Evolutionary conservation across 2,797 vertebrate species (phyloP).

Genomic region (Columba guinea): DNA sequence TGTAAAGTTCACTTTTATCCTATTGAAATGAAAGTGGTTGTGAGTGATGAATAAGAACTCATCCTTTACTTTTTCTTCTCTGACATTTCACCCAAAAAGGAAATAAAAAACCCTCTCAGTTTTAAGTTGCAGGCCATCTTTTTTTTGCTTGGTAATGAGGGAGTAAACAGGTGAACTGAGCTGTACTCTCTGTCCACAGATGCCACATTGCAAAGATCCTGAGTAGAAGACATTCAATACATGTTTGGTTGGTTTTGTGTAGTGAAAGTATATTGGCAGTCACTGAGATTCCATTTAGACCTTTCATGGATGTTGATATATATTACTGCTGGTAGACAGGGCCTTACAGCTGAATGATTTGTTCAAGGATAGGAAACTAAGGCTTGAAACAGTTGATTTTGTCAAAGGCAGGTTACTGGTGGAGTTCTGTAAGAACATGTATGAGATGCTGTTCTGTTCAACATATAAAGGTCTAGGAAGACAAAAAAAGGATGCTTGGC

Average conservation of each 20-base stretch:
- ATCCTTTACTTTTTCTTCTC: background rate
- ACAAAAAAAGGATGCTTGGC: background rate
- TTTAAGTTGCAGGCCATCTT: background rate
- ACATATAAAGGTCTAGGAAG: background rate
- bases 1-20: conserved; percentile 4
- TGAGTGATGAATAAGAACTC: conserved; percentile 12
- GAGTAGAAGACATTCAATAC: background rate
- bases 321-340: background rate
- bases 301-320: background rate
- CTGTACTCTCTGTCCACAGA: background rate
- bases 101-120: background rate
- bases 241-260: background rate
- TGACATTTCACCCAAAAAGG: background rate
- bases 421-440: background rate
- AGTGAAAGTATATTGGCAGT: background rate
- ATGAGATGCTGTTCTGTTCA: background rate
- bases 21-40: conserved; percentile 41
- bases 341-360: background rate
- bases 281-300: background rate
- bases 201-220: background rate
- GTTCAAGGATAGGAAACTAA: background rate
- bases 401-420: background rate
- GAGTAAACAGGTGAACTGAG: background rate
- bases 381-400: background rate
- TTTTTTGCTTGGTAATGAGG: conserved; percentile 23